Evolutionary conservation across 2,113 vertebrate species (phyloP).

Genomic region (Phalacrocorax carbo): DNA sequence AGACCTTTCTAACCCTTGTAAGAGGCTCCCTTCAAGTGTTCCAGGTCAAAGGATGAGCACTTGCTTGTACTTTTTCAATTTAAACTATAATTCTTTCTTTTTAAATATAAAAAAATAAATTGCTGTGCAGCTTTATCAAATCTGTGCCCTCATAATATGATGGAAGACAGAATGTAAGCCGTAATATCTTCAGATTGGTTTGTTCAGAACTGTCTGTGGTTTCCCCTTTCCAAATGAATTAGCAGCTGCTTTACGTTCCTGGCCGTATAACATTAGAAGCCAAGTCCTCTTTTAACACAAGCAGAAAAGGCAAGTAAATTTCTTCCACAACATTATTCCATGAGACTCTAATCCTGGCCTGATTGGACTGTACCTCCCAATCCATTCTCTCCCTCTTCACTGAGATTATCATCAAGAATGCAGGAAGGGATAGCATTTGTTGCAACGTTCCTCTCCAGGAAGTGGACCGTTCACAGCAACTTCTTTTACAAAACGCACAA

Average conservation of each 20-base stretch:
- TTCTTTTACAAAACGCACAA: background rate
- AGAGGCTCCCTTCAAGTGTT: background rate
- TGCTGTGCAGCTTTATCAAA: background rate
- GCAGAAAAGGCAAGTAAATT: background rate
- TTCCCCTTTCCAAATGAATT: background rate
- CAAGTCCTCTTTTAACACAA: background rate
- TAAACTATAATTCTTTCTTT: background rate
- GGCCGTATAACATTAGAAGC: background rate
- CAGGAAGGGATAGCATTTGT: background rate
- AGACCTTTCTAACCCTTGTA: background rate
- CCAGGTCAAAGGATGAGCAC: background rate
- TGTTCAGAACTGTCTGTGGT: background rate
- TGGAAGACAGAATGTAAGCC: background rate
- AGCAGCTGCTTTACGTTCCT: background rate
- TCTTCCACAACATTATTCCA: background rate
- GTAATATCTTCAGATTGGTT: background rate
- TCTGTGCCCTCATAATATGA: background rate
- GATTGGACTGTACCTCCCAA: background rate
- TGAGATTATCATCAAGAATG: background rate
- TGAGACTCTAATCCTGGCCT: background rate
- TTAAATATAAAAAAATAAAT: background rate
- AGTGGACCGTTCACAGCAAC: background rate
- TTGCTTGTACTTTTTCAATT: background rate
- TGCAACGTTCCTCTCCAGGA: background rate
- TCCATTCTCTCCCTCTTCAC: background rate